Evolutionary conservation across 2,888 invertebrate species (phyloP).

Genomic region (Zaprionus bogoriensis): DNA sequence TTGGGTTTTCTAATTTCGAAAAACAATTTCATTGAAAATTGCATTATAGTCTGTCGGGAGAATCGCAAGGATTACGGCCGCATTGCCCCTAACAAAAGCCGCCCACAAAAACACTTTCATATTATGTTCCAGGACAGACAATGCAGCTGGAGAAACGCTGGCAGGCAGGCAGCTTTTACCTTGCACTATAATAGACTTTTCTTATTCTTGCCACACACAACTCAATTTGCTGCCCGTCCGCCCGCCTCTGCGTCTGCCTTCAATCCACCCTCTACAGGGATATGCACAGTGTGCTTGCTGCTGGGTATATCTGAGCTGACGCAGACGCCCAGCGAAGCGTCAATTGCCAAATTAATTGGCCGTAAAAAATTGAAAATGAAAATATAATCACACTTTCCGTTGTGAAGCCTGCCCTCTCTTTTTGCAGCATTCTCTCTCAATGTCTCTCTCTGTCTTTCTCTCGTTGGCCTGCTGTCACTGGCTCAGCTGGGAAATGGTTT

Average conservation of each 20-base stretch:
- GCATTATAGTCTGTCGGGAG: constrained; percentile 27
- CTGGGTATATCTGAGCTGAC: constrained; percentile 40
- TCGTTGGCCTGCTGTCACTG: constrained; percentile 44
- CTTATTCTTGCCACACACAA: constrained; percentile 75
- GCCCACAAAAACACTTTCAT: constrained; percentile 51
- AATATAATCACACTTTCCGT: constrained; percentile 82
- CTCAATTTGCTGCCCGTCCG: constrained; percentile 63
- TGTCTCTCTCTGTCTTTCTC: not conserved
- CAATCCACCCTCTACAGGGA: not conserved
- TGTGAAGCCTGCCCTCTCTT: constrained; percentile 31
- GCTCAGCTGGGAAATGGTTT: constrained; percentile 45
- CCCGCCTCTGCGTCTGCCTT: too few relatives aligned
- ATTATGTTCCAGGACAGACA: constrained; percentile 60
- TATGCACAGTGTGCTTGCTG: not conserved
- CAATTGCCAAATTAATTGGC: constrained; percentile 82
- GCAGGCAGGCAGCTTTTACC: constrained; percentile 60
- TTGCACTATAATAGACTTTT: constrained; percentile 71
- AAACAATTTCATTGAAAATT: constrained; percentile 68
- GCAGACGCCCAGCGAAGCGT: constrained; percentile 76
- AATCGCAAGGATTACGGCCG: constrained; percentile 7
- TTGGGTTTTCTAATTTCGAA: constrained; percentile 68
- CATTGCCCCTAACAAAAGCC: constrained; percentile 58
- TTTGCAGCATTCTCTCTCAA: not conserved
- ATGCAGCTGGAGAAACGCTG: constrained; percentile 64
- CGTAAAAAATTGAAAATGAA: constrained; percentile 83